Evolutionary conservation across 2,888 invertebrate genomes (phyloP), one percentile per base, ranked within the genome.

Genomic region (Bruchidius siliquastri): DNA sequence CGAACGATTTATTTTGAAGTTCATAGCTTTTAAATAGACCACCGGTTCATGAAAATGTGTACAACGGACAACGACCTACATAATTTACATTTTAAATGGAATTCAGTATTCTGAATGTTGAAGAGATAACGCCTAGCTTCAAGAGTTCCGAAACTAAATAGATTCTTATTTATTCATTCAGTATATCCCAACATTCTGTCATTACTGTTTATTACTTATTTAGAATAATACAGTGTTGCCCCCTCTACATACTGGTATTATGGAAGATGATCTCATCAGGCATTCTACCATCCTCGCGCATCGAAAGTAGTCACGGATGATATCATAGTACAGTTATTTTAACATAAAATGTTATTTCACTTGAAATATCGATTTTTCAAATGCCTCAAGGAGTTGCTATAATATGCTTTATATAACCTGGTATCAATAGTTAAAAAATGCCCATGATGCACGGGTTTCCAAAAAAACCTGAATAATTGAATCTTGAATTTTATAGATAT

Each of bases 241-340:
- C 49, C 18, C 49, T 49, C 49, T 49, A 49, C 49, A 13, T 49
- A 79, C 79, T 77, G 76, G 81, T 83, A 82, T 83, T 83, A 83
- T 78, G 75, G 78, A 80, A 76, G 83, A 84, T 84, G 84, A 84
- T 82, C 84, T 84, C 84, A 84, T 83, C 82, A 75, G 49, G 13
- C 49, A 49, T 13, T 49, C 49, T 49, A 3, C 49, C 49, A 49
- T 49, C 49, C 8, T 49, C 49, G 49, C 49, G 49, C 49, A 13
- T 49, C 49, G 49, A 18, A 49, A 49, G 13, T 18, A 49, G 18
- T 49, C 49, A 3, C 49, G 6, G 49, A 49, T n/a, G n/a, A 26
- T 26, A 26, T 49, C n/a, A 49, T 49, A 49, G 49, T 49, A 49
- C 49, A 49, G 49, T 49, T 49, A 49, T 13, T 49, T 13, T 49